These are phyloP conservation scores for Copidosoma aretas DNA, from an alignment of 2,888 invertebrate genomes.

Conservation along the genomic window DNA sequence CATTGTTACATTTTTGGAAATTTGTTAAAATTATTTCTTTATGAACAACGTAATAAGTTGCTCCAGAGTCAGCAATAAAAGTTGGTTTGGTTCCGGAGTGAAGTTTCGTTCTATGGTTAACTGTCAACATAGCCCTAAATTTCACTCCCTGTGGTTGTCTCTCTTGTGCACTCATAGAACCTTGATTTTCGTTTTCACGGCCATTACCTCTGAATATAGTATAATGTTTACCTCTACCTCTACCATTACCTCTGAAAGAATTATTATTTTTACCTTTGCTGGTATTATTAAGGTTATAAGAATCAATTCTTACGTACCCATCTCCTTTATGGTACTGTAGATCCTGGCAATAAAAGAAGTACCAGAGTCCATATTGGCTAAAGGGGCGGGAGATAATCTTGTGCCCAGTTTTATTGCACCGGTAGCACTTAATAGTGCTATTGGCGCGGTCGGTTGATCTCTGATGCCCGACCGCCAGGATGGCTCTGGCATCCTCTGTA, in stretches of 20 bases:
- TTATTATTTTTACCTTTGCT: neutral
- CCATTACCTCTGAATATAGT: neutral
- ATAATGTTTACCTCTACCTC: neutral
- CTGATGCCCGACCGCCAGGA: too few relatives aligned
- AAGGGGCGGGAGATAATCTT: too few relatives aligned
- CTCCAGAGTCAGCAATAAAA: constrained; percentile 8
- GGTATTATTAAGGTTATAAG: neutral
- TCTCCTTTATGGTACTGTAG: too few relatives aligned
- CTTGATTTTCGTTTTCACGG: neutral
- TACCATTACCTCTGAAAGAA: neutral
- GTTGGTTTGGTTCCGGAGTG: neutral
- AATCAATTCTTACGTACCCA: neutral
- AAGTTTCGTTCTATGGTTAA: neutral
- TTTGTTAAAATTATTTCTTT: constrained; percentile 4
- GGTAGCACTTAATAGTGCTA: too few relatives aligned
- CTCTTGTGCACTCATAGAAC: neutral
- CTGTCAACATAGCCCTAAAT: too few relatives aligned
- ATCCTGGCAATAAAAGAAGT: too few relatives aligned
- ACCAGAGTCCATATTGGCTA: too few relatives aligned
- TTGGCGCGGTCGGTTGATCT: too few relatives aligned
- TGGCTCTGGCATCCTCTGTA: too few relatives aligned
- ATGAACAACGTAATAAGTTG: neutral
- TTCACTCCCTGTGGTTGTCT: neutral
- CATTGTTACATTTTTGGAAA: constrained; percentile 4
- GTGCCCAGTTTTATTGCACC: too few relatives aligned